A percentile compares a stretch with the other conserved stretches of the same genome.
These are phyloP conservation scores for Limosa lapponica DNA, from an alignment of 2,797 vertebrate species.

Conservation along the genomic window DNA sequence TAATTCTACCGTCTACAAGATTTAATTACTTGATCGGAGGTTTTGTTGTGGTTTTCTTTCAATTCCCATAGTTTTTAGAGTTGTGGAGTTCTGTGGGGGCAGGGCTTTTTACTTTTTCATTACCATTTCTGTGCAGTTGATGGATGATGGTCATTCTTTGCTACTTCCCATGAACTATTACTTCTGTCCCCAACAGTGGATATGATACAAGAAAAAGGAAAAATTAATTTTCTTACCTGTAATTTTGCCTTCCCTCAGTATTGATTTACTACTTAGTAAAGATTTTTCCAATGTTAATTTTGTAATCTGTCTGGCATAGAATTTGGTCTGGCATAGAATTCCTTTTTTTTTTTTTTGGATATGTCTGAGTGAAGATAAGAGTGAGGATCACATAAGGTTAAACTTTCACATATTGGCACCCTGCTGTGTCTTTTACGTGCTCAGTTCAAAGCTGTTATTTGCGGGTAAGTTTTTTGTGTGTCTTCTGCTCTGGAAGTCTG, in stretches of 20 bases:
- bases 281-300: not conserved
- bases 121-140: not conserved
- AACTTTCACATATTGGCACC: not conserved
- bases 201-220: not conserved
- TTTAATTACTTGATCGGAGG: not conserved
- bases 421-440: not conserved
- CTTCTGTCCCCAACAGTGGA: not conserved
- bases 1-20: not conserved
- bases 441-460: not conserved
- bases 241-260: constrained; percentile 6
- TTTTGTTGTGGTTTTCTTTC: not conserved
- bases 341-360: not conserved
- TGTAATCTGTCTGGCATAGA: not conserved
- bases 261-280: constrained; percentile 1
- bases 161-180: constrained; percentile 18
- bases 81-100: not conserved
- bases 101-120: not conserved
- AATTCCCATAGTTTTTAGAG: not conserved
- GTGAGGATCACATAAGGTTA: not conserved
- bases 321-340: not conserved
- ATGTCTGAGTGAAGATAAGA: not conserved
- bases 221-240: not conserved
- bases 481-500: not conserved
- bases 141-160: constrained; percentile 10
- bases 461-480: not conserved